Conservation (phyloP, 2,113 vertebrate genomes). For the Seriola aureovittata region DNA sequence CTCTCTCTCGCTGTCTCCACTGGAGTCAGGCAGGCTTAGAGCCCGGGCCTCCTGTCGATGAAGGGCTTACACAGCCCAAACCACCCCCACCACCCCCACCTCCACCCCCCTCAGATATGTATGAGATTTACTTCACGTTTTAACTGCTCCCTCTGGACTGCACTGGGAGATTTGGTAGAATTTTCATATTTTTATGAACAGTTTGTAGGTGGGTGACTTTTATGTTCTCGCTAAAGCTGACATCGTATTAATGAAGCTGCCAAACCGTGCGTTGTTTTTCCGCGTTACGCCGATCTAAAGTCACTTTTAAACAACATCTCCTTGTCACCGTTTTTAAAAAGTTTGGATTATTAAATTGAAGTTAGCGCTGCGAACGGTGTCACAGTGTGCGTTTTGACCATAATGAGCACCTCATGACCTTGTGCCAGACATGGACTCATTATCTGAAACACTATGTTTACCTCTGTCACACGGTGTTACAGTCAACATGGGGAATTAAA, state of each 20-base stretch:
- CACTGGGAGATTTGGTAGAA: conserved; percentile 4
- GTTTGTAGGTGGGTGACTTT: conserved; percentile 1
- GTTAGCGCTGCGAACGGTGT: neutral
- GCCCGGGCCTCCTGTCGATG: neutral
- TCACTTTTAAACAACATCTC: neutral
- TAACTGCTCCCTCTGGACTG: conserved; percentile 14
- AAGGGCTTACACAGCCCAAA: neutral
- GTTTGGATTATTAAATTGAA: conserved; percentile 10
- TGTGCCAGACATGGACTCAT: conserved; percentile 60
- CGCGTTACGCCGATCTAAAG: neutral
- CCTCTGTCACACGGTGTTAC: conserved; percentile 73
- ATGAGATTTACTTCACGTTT: conserved; percentile 38
- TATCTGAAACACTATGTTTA: conserved; percentile 66
- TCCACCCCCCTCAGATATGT: neutral
- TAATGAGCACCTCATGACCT: conserved; percentile 65
- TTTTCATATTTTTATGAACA: conserved; percentile 5
- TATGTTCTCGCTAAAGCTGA: conserved; percentile 3
- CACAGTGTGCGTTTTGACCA: conserved; percentile 20
- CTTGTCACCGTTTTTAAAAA: neutral
- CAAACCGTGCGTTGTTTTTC: neutral
- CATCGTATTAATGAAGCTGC: neutral
- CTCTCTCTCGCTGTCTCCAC: conserved; percentile 44
- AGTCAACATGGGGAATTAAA: conserved; percentile 49
- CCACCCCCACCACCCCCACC: neutral
- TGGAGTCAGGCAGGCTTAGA: conserved; percentile 47